phyloP scores from a whole-genome alignment of 1,140 invertebrate genomes.

The Drosophila malerkotliana region DNA sequence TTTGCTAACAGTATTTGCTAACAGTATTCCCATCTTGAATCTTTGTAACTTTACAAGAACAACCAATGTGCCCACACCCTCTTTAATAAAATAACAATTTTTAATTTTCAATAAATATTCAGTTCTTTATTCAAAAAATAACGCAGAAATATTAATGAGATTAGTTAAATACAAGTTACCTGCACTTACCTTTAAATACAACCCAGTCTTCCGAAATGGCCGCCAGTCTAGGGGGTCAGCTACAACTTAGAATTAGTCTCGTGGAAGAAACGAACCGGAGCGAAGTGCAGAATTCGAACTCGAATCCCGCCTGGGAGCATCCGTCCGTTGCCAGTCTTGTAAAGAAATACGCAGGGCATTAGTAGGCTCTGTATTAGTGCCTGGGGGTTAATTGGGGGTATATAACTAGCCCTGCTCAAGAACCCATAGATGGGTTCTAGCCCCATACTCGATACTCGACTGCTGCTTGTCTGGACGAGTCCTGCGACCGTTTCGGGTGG shows the following conservation, averaged over 20 bases:
- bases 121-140: conserved; percentile 20
- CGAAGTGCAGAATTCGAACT: conserved; percentile 29
- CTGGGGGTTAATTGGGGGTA: conserved; percentile 30
- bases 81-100: not conserved
- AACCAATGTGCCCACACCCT: not conserved
- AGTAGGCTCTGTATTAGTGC: conserved; percentile 45
- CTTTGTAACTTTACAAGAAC: not conserved
- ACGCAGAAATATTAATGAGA: not conserved
- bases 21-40: too few species aligned
- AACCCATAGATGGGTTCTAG: not conserved
- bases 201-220: not conserved
- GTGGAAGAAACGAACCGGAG: conserved; percentile 21
- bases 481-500: conserved; percentile 62
- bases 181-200: conserved; percentile 1
- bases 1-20: too few species aligned
- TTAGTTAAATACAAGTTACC: conserved; percentile 8
- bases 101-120: not conserved
- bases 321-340: conserved; percentile 69
- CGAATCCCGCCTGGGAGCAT: conserved; percentile 38
- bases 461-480: conserved; percentile 12
- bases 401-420: conserved; percentile 33
- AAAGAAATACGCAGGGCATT: conserved; percentile 79
- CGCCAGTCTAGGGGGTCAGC: conserved; percentile 13
- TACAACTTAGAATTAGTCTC: conserved; percentile 15
- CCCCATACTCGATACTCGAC: not conserved